phyloP scores from a whole-genome alignment of 1,140 invertebrate species.

The Atopsyche davidsoni region DNA sequence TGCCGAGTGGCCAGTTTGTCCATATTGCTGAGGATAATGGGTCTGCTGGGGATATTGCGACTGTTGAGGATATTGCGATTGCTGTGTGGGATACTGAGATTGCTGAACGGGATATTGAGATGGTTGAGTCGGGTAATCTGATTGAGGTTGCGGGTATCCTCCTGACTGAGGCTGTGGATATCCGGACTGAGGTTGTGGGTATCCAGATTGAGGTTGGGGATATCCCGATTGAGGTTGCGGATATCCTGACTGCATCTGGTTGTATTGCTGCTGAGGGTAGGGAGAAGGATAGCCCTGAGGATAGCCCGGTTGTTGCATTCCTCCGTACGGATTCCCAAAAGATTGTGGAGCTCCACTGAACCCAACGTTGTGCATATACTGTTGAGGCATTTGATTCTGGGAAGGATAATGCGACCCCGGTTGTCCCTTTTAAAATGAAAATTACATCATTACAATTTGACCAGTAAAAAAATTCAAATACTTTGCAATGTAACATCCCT shows the following conservation, averaged over 20 bases:
- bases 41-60: slow-evolving; percentile 19
- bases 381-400: slow-evolving; percentile 35
- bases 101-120: slow-evolving; percentile 12
- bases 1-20: slow-evolving; percentile 11
- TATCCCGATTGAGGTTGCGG: slow-evolving; percentile 8
- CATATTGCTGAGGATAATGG: slow-evolving; percentile 16
- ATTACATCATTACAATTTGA: too few species aligned
- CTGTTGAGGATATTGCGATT: slow-evolving; percentile 23
- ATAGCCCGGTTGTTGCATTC: slow-evolving; percentile 34
- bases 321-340: slow-evolving; percentile 45
- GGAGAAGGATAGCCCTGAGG: slow-evolving; percentile 37
- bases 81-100: slow-evolving; percentile 9
- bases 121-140: slow-evolving; percentile 20
- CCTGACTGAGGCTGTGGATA: slow-evolving; percentile 25
- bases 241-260: slow-evolving; percentile 25
- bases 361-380: slow-evolving; percentile 47
- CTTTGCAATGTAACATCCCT: too few species aligned
- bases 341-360: slow-evolving; percentile 45
- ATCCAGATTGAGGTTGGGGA: slow-evolving; percentile 22
- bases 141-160: slow-evolving; percentile 28
- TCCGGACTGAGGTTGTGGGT: slow-evolving; percentile 28
- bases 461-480: too few species aligned
- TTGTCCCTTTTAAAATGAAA: slow-evolving; percentile 43
- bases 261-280: slow-evolving; percentile 11
- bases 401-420: slow-evolving; percentile 25